Base-by-base conservation (phyloP, 2,113 vertebrate genomes). In the Solea senegalensis region DNA sequence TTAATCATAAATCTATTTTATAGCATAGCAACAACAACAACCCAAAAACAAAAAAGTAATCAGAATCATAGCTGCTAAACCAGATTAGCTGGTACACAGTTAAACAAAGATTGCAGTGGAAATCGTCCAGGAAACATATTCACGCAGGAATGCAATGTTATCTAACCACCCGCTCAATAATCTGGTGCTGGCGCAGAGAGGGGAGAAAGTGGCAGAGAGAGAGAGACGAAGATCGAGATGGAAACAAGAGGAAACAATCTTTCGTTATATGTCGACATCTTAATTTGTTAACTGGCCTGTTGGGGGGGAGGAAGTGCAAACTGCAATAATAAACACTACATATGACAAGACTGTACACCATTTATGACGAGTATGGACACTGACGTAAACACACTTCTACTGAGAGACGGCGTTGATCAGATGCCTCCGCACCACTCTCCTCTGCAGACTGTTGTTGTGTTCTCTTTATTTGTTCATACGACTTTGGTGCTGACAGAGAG, bases 101-200 rank as follows among this genome's bases (percentile, higher is more conserved):
- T 49, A 77, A 69, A 69, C 2, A 11, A 69, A 65, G 43, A 59
- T 26, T 76, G 64, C 50, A 41, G 75, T 27, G 74, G 52, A 51
- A 54, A 88, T 76, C 74, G 82, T 76, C 56, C 4, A 28, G 80
- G 82, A 74, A 79, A 41, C 56, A 55, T 57, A 70, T 81, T 81
- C 69, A 70, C 81, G 85, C 49, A 60, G 88, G 87, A 88, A 92
- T 92, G 88, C 68, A 58, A 12, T 57, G 50, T 45, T 51, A 79
- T 83, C 48, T 49, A 82, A 65, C 56, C 72, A 74, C 70, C 48
- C 62, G 61, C 65, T 67, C 69, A 72, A 73, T 50, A 83, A 55
- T 72, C 64, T 26, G 61, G 11, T 71, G 65, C 40, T 48, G 72
- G 62, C 74, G 34, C 50, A 68, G 63, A 69, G 39, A 12, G 49